A percentile compares a stretch with the other conserved stretches of the same genome.
These are phyloP conservation scores for Falco rusticolus DNA, from an alignment of 2,797 vertebrate species.

Conservation along the genomic window DNA sequence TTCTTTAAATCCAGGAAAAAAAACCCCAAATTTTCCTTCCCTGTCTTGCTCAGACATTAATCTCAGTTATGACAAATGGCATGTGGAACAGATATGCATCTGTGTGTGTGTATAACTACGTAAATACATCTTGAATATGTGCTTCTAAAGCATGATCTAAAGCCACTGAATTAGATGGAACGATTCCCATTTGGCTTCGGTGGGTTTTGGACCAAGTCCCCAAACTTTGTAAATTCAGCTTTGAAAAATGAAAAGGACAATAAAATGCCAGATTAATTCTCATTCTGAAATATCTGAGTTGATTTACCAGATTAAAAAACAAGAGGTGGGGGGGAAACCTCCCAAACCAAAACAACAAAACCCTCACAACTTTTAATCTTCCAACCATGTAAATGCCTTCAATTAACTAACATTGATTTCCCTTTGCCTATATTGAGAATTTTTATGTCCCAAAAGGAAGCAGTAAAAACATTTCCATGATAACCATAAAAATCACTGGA, in stretches of 20 bases:
- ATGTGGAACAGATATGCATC: background rate
- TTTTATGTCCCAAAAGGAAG: conserved; percentile 20
- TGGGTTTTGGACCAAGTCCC: background rate
- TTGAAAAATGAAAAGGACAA: background rate
- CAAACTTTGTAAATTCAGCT: background rate
- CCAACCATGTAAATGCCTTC: background rate
- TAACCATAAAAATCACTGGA: conserved; percentile 30
- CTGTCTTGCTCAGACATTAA: background rate
- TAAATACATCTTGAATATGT: background rate
- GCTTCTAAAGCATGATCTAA: background rate
- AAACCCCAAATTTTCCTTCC: background rate
- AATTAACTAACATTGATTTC: background rate
- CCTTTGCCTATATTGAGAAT: background rate
- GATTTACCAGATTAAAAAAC: background rate
- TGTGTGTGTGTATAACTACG: background rate
- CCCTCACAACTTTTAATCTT: background rate
- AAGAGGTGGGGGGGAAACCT: accelerated
- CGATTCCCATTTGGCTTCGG: background rate
- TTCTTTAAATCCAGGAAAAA: background rate
- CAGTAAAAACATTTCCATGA: conserved; percentile 24
- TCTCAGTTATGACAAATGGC: background rate
- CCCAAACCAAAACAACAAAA: background rate
- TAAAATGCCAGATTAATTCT: background rate
- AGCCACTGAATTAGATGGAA: conserved; percentile 10
- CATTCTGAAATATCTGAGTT: background rate